Evolutionary conservation across 2,888 invertebrate species (phyloP).

Genomic region (Creontiades dilutus): DNA sequence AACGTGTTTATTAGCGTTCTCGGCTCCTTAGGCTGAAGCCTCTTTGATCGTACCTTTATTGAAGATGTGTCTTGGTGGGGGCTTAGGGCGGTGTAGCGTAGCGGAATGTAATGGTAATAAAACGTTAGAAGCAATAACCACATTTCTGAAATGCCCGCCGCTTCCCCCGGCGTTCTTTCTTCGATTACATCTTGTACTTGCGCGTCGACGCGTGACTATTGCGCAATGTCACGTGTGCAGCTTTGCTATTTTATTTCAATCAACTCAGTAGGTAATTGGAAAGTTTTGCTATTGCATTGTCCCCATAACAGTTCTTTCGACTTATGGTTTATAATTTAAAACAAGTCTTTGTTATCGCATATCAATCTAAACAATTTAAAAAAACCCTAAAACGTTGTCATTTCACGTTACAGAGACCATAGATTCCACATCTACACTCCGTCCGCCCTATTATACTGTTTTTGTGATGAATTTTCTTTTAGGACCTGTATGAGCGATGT

Average conservation of each 20-base stretch:
- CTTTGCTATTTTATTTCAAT: neutral
- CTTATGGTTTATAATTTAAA: too few relatives aligned
- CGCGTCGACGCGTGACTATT: neutral
- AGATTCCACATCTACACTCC: too few relatives aligned
- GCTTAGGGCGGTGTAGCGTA: neutral
- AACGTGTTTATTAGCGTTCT: neutral
- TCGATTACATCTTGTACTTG: slow-evolving; percentile 2
- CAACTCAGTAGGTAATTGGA: too few relatives aligned
- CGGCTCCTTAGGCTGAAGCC: neutral
- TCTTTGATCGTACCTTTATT: neutral
- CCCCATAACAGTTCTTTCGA: too few relatives aligned
- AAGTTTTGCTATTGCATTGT: too few relatives aligned
- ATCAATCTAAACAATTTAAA: too few relatives aligned
- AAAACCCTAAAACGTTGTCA: too few relatives aligned
- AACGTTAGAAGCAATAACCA: slow-evolving; percentile 33
- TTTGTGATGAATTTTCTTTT: too few relatives aligned
- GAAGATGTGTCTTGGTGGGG: neutral
- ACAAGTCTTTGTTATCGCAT: too few relatives aligned
- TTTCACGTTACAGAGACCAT: too few relatives aligned
- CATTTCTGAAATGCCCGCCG: slow-evolving; percentile 21
- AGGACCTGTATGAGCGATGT: too few relatives aligned
- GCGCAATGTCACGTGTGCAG: neutral
- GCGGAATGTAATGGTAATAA: slow-evolving; percentile 22
- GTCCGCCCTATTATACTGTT: too few relatives aligned
- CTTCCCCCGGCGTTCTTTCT: neutral